These are phyloP conservation scores for Pedionomus torquatus DNA, from an alignment of 2,113 vertebrate species.

Conservation along the genomic window DNA sequence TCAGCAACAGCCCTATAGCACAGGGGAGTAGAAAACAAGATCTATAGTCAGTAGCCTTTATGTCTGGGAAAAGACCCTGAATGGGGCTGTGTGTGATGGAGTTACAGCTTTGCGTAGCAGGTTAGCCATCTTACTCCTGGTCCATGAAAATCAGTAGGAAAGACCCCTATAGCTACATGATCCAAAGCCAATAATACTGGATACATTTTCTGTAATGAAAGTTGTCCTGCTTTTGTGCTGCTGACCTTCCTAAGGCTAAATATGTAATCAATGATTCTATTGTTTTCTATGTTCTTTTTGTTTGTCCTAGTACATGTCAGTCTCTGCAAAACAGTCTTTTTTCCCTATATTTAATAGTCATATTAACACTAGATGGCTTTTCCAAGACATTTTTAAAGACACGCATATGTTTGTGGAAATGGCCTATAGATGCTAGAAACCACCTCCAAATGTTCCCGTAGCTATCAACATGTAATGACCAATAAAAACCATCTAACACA, in stretches of 20 bases:
- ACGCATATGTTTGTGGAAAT: neutral
- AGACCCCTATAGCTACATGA: conserved; percentile 56
- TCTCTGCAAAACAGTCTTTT: neutral
- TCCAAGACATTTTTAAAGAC: neutral
- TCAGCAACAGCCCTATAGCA: neutral
- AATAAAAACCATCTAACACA: neutral
- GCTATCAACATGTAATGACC: neutral
- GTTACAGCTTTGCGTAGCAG: conserved; percentile 57
- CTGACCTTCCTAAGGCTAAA: conserved; percentile 50
- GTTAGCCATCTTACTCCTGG: conserved; percentile 57
- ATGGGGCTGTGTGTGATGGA: neutral
- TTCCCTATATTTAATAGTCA: neutral
- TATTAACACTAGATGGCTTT: neutral
- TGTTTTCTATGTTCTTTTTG: neutral
- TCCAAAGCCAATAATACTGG: conserved; percentile 63
- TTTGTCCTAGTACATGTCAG: neutral
- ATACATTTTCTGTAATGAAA: conserved; percentile 62
- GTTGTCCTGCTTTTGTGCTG: conserved; percentile 26
- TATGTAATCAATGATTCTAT: conserved; percentile 23
- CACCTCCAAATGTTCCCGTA: neutral
- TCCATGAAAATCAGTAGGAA: conserved; percentile 61
- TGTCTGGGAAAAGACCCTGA: neutral
- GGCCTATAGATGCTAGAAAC: neutral
- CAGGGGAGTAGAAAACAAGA: neutral
- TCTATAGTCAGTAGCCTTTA: conserved; percentile 3